Evolutionary conservation across 2,797 vertebrate species (phyloP).

Genomic region (Vultur gryphus): DNA sequence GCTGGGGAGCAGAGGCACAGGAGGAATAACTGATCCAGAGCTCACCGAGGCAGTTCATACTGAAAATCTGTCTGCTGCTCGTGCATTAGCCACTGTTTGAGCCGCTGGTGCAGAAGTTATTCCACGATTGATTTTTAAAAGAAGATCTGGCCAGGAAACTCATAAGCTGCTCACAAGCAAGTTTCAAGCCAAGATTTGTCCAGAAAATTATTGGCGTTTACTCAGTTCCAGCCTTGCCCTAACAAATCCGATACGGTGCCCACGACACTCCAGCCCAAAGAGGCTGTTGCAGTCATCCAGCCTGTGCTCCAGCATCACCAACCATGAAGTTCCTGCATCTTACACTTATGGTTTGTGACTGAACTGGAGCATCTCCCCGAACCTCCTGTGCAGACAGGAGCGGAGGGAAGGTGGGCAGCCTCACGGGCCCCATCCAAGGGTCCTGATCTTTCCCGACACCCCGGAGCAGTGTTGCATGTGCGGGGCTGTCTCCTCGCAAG

Average conservation of each 20-base stretch:
- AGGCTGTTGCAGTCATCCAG: background rate
- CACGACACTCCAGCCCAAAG: rapidly evolving
- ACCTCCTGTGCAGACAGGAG: background rate
- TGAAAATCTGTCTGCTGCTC: background rate
- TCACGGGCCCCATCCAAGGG: rapidly evolving
- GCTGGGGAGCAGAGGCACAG: background rate
- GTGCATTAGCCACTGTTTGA: background rate
- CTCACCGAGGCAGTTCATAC: background rate
- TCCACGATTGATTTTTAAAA: background rate
- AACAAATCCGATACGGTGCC: rapidly evolving
- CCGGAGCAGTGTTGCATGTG: rapidly evolving
- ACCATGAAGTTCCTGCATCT: background rate
- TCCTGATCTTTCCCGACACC: background rate
- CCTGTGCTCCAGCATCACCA: background rate
- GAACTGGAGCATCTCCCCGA: background rate
- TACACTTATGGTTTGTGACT: background rate
- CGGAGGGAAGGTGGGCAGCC: background rate
- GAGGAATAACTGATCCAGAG: background rate
- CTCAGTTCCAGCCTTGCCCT: background rate
- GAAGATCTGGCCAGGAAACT: background rate
- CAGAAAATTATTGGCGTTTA: background rate
- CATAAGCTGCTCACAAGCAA: background rate
- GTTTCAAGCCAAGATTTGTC: background rate
- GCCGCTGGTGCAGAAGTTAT: background rate
- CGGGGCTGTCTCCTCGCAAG: background rate